phyloP scores from a whole-genome alignment of 2,113 vertebrate genomes.

The Lycaon pictus region DNA sequence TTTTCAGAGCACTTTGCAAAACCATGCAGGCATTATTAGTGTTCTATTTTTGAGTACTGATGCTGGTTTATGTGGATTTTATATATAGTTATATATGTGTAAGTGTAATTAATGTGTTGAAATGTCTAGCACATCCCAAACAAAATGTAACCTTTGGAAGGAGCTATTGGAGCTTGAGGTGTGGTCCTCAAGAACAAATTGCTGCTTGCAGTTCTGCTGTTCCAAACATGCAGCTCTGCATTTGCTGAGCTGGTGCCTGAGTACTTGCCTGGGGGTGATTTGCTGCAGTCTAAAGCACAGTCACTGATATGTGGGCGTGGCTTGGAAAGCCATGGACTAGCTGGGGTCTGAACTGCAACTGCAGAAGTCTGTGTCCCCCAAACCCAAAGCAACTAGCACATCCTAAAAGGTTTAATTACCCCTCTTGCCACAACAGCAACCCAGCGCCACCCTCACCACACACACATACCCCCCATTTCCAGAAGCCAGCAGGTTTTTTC shows the following conservation, averaged over 20 bases:
- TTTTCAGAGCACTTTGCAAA: background rate
- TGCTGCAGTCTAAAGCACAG: slow-evolving; percentile 65
- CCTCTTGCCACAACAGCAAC: background rate
- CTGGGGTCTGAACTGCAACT: background rate
- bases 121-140: background rate
- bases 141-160: background rate
- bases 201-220: slow-evolving; percentile 38
- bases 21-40: background rate
- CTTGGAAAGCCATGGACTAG: background rate
- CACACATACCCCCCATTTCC: background rate
- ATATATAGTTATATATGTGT: fast-evolving
- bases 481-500: background rate
- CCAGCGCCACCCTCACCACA: background rate
- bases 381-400: background rate
- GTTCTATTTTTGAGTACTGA: background rate
- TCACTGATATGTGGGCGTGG: background rate
- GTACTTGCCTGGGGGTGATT: background rate
- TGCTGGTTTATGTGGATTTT: fast-evolving
- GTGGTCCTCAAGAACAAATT: background rate
- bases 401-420: slow-evolving; percentile 42
- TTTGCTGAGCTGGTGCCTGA: slow-evolving; percentile 62
- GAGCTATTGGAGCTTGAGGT: fast-evolving
- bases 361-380: background rate
- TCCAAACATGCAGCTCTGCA: slow-evolving; percentile 46
- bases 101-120: no score